Evolutionary conservation across 2,113 vertebrate species (phyloP), one percentile per base, ranked within the genome.

Genomic region (Nibea albiflora): DNA sequence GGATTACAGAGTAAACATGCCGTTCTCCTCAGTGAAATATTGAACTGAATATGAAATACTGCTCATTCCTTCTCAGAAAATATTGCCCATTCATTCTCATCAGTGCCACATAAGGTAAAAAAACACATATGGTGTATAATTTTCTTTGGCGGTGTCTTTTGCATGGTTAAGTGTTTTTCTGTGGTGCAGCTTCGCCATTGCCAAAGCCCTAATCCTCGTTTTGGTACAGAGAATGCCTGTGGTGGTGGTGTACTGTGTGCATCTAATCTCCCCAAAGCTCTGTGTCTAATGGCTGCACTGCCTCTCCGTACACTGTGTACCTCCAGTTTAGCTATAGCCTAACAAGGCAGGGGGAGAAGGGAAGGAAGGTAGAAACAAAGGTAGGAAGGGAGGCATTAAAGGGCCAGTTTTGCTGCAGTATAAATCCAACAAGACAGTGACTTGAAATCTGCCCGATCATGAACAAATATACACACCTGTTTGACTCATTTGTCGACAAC

Each of bases 271-370:
- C 85, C 79, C 85, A 90, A 92, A 94, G 93, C 90, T 90, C 90
- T 94, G 92, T 93, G 89, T 92, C 93, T 80, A 94, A 94, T 93
- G 93, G 91, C 89, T 85, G 90, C 87, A 31, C 76, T 83, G 88
- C 78, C 82, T 88, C 80, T 82, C 84, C 69, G 91, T 62, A 89
- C 89, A 83, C 83, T 65, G 73, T 89, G 90, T 89, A 70, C 92
- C 84, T 84, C 82, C 86, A 86, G 78, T 86, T 81, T 54, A 85
- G 82, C 76, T 78, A 20, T 50, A 78, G 26, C 66, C 65, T 84
- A 85, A 85, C 58, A 85, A 64, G 75, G n/a, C n/a, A n/a, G n/a
- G 67, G 67, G 47, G 82, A 50, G 65, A 35, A 70, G 76, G 63
- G 56, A 44, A 52, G 50, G 64, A 75, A 39, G 50, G 61, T 44